These are phyloP conservation scores for Probosciger aterrimus DNA, from an alignment of 2,113 vertebrate species.

Conservation along the genomic window DNA sequence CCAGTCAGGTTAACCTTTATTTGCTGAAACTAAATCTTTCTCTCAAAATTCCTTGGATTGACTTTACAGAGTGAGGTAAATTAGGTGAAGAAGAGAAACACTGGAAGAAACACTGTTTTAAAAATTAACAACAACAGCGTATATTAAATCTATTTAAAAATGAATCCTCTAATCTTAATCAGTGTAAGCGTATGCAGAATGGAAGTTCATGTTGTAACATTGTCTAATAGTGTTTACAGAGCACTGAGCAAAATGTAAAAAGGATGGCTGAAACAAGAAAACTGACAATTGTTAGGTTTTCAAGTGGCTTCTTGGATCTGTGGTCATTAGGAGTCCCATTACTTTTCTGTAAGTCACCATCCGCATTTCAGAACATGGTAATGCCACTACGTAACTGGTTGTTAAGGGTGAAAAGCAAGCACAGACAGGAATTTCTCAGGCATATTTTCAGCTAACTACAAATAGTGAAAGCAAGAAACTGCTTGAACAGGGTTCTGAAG, in stretches of 20 bases:
- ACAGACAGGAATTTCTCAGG: not conserved
- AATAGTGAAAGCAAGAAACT: not conserved
- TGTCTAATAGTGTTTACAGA: not conserved
- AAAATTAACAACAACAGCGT: not conserved
- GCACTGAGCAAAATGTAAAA: not conserved
- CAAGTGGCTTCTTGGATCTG: not conserved
- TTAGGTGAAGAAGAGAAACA: not conserved
- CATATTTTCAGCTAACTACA: not conserved
- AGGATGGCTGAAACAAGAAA: not conserved
- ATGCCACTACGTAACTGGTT: not conserved
- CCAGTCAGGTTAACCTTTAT: not conserved
- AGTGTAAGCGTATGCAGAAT: not conserved
- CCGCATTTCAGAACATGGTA: not conserved
- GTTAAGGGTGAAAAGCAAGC: not conserved
- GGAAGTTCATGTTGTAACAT: not conserved
- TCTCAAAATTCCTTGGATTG: not conserved
- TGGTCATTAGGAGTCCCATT: not conserved
- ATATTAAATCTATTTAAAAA: not conserved
- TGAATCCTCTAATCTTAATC: not conserved
- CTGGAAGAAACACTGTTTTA: not conserved
- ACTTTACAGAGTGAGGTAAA: fast-evolving
- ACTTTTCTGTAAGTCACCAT: not conserved
- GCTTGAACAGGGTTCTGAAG: not conserved
- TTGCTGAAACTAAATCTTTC: not conserved
- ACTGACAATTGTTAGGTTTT: not conserved